Percentiles rank a stretch among this genome's conserved stretches.
Evolutionary conservation across 2,797 vertebrate species (phyloP).

Genomic region (Chloroceryle amazona): DNA sequence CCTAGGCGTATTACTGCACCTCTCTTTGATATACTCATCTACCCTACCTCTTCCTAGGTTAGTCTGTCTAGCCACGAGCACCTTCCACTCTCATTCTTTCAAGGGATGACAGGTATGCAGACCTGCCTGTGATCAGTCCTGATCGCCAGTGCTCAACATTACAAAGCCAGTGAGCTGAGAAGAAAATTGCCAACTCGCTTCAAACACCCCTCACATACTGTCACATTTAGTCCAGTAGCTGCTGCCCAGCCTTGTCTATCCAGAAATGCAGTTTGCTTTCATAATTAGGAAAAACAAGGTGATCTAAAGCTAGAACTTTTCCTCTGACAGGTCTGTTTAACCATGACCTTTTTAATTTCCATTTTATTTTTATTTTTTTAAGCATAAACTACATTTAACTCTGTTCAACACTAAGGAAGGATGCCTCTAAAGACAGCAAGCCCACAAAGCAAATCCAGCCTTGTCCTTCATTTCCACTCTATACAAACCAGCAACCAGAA

Average conservation of each 20-base stretch:
- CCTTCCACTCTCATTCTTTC: not conserved
- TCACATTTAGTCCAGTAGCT: not conserved
- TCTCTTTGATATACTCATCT: not conserved
- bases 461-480: not conserved
- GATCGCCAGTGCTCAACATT: not conserved
- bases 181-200: not conserved
- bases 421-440: not conserved
- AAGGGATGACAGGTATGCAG: not conserved
- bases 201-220: not conserved
- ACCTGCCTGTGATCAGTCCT: not conserved
- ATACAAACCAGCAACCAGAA: not conserved
- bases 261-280: not conserved
- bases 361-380: not conserved
- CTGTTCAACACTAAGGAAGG: not conserved
- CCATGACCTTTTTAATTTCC: not conserved
- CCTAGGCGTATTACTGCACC: not conserved
- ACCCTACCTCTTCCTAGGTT: not conserved
- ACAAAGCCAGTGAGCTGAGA: not conserved
- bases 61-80: not conserved
- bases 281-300: not conserved
- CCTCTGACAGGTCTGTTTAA: not conserved
- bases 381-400: not conserved
- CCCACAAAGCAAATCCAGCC: not conserved
- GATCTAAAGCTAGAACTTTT: not conserved
- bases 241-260: not conserved